Conservation (phyloP, 2,113 vertebrate genomes). For the Marcusenius ussheri region DNA sequence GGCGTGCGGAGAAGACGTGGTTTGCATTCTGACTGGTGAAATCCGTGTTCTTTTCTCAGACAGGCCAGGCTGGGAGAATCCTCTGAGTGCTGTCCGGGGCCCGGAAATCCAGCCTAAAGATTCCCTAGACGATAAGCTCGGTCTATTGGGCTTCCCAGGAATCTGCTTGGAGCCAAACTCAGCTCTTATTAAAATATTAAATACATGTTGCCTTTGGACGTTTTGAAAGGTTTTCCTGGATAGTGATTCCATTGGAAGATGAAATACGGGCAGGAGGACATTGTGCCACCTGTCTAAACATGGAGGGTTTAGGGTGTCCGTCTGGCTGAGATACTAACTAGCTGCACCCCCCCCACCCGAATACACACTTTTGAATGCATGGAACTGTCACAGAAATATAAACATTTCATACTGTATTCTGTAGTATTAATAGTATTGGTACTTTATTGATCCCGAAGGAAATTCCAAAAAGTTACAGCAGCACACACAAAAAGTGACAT, state of each 20-base stretch:
- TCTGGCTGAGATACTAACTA: conserved; percentile 31
- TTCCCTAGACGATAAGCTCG: conserved; percentile 53
- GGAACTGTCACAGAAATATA: conserved; percentile 21
- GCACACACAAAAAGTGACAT: too few species aligned
- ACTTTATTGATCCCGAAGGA: too few species aligned
- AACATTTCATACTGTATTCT: conserved; percentile 10
- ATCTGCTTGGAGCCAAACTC: conserved; percentile 41
- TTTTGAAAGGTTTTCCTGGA: conserved; percentile 56
- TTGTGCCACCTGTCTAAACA: conserved; percentile 56
- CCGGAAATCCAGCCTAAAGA: conserved; percentile 62
- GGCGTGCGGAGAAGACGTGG: conserved; percentile 54
- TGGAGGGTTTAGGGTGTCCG: conserved; percentile 28
- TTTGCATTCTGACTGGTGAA: conserved; percentile 51
- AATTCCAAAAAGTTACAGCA: too few species aligned
- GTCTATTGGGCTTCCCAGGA: conserved; percentile 44
- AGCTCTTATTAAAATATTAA: conserved; percentile 61
- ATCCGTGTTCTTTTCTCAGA: conserved; percentile 52
- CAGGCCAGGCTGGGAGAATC: conserved; percentile 42
- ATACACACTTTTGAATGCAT: conserved; percentile 9
- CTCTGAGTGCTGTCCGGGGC: conserved; percentile 48
- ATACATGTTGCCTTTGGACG: conserved; percentile 54
- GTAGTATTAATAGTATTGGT: background rate
- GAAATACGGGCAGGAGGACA: conserved; percentile 51
- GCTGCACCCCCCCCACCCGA: background rate
- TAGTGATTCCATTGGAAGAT: conserved; percentile 56